These are phyloP conservation scores for Burhinus bistriatus DNA, from an alignment of 2,113 vertebrate genomes.

Conservation along the genomic window DNA sequence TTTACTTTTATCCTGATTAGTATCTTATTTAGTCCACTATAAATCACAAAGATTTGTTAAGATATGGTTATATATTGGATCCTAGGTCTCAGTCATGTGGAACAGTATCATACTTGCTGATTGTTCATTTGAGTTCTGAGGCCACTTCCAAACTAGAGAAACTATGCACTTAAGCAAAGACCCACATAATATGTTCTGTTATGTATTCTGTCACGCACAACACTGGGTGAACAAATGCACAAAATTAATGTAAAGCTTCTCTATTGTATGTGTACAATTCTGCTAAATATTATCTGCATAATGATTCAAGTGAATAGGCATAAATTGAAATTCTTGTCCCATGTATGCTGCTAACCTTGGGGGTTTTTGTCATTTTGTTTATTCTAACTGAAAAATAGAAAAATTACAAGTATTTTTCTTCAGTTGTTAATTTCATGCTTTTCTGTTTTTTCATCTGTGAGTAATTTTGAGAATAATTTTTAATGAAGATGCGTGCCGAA, in stretches of 20 bases:
- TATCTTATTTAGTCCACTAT: not conserved
- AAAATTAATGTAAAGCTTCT: not conserved
- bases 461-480: not conserved
- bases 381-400: not conserved
- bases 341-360: not conserved
- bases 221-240: not conserved
- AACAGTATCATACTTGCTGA: not conserved
- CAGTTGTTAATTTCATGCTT: not conserved
- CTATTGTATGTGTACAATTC: not conserved
- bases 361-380: fast-evolving
- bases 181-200: not conserved
- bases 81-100: not conserved
- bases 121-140: not conserved
- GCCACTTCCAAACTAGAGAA: not conserved
- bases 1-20: not conserved
- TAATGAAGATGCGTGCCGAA: not conserved
- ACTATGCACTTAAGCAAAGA: not conserved
- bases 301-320: not conserved
- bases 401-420: not conserved
- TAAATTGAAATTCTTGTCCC: not conserved
- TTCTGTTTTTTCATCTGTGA: not conserved
- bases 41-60: not conserved
- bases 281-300: not conserved
- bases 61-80: not conserved
- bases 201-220: not conserved